A percentile compares a stretch with the other conserved stretches of the same genome.
phyloP scores from a whole-genome alignment of 2,113 vertebrate species.

The Corapipo altera region DNA sequence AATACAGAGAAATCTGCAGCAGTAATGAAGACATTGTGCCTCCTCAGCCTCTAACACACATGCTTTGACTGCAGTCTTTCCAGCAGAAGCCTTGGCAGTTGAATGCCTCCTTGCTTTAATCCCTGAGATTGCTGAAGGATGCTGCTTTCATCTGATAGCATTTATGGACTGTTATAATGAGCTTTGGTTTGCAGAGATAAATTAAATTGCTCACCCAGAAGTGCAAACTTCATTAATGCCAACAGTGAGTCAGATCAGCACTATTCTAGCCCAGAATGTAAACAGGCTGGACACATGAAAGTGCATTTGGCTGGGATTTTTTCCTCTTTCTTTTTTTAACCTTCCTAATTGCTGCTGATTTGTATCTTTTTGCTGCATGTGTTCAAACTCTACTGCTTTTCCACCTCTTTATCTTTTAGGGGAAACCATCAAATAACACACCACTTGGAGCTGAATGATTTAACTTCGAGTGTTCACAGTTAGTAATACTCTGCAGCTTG shows the following conservation, averaged over 20 bases:
- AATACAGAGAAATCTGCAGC: not conserved
- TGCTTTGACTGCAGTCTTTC: not conserved
- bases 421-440: not conserved
- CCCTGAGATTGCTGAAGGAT: slow-evolving; percentile 27
- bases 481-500: not conserved
- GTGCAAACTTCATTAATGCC: slow-evolving; percentile 58
- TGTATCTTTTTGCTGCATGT: not conserved
- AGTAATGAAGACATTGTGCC: not conserved
- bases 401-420: not conserved
- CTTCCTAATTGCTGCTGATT: slow-evolving; percentile 30
- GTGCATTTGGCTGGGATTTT: not conserved
- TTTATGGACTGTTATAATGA: slow-evolving; percentile 40
- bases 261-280: not conserved
- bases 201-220: slow-evolving; percentile 52
- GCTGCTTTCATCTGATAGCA: slow-evolving; percentile 53
- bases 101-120: slow-evolving; percentile 38
- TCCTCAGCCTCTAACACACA: not conserved
- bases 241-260: not conserved
- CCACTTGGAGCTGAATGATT: not conserved
- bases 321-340: slow-evolving; percentile 14
- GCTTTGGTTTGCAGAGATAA: slow-evolving; percentile 50
- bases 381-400: not conserved
- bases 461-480: not conserved
- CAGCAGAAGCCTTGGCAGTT: slow-evolving; percentile 7
- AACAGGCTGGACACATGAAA: slow-evolving; percentile 50